phyloP scores from a whole-genome alignment of 1,140 invertebrate species.

The Papilio polytes region DNA sequence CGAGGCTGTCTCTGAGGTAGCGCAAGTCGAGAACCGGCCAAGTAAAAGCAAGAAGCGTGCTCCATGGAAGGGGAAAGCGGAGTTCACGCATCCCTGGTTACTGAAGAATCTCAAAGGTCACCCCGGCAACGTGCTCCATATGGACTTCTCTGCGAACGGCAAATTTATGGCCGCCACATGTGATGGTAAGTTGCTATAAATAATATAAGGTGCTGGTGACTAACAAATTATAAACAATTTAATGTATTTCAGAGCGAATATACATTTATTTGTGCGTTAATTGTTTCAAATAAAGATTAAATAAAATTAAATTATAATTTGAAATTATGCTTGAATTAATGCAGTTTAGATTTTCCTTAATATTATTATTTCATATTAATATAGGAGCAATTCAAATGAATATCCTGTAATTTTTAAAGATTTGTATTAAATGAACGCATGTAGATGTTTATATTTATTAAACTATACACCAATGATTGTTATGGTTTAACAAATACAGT shows the following conservation, averaged over 20 bases:
- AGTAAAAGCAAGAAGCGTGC: slow-evolving; percentile 70
- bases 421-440: not conserved
- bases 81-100: slow-evolving; percentile 89
- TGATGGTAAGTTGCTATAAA: slow-evolving; percentile 87
- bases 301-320: no score
- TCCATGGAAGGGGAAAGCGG: slow-evolving; percentile 72
- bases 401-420: not conserved
- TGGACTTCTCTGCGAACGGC: slow-evolving; percentile 92
- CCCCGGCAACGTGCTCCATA: slow-evolving; percentile 87
- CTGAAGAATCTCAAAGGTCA: slow-evolving; percentile 92
- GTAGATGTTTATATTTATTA: not conserved
- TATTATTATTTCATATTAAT: not conserved
- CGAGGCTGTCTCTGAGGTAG: slow-evolving; percentile 50
- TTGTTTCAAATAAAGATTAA: slow-evolving; percentile 23
- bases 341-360: no score
- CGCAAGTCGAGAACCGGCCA: slow-evolving; percentile 55
- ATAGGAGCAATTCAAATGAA: not conserved
- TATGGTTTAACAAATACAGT: slow-evolving; percentile 27
- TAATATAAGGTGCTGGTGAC: slow-evolving; percentile 38
- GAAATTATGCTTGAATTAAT: no score
- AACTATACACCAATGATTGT: not conserved
- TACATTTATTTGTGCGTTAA: slow-evolving; percentile 37
- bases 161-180: slow-evolving; percentile 93
- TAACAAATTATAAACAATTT: slow-evolving; percentile 29
- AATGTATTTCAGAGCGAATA: not conserved